Conservation (phyloP, 2,888 invertebrate species). For the Protodeltote pygarga region DNA sequence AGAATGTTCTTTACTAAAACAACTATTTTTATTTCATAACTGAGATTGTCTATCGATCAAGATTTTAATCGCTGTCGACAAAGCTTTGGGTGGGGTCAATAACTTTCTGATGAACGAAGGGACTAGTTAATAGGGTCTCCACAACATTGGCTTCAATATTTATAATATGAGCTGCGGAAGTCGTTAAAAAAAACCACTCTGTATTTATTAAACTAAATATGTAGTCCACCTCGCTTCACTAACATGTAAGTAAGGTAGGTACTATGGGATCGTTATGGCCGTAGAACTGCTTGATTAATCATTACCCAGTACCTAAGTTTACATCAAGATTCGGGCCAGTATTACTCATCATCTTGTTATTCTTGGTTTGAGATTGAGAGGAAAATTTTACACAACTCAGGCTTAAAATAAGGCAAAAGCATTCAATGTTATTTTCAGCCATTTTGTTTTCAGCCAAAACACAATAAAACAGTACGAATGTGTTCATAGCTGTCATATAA, state of each 20-base stretch:
- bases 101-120: not conserved
- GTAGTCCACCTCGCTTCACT: slow-evolving; percentile 36
- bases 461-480: too few relatives aligned
- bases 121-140: slow-evolving; percentile 5
- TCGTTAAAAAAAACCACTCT: slow-evolving; percentile 23
- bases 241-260: slow-evolving; percentile 19
- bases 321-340: too few relatives aligned
- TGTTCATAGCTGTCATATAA: too few relatives aligned
- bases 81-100: slow-evolving; percentile 10
- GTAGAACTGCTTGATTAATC: slow-evolving; percentile 1
- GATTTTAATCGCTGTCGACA: not conserved
- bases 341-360: too few relatives aligned
- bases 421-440: too few relatives aligned
- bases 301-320: slow-evolving; percentile 8
- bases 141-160: slow-evolving; percentile 25
- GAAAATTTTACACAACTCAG: too few relatives aligned
- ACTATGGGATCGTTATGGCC: slow-evolving; percentile 13
- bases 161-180: slow-evolving; percentile 31
- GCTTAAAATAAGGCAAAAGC: too few relatives aligned
- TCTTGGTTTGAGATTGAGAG: too few relatives aligned
- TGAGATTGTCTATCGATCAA: not conserved
- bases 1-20: too few relatives aligned
- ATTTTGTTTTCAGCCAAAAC: slow-evolving; percentile 1
- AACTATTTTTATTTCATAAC: too few relatives aligned
- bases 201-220: slow-evolving; percentile 21